Base-by-base conservation (phyloP, 2,113 vertebrate genomes). In the Collichthys lucidus region DNA sequence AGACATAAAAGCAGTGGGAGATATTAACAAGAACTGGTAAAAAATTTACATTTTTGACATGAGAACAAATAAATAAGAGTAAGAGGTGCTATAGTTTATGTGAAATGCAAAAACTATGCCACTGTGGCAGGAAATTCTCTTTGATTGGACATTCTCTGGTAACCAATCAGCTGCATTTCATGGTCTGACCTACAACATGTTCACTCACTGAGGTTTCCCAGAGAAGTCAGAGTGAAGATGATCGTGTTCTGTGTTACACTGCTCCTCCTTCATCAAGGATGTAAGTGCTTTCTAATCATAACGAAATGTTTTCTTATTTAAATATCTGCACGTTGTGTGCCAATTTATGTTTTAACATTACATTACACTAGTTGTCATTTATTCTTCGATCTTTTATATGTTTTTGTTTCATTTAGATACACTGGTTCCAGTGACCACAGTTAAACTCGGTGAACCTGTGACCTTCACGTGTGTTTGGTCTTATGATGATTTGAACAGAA, bases 111-210 rank as follows among this genome's bases (percentile, higher is more conserved):
- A 35, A 35, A 35, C 35, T 35, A 35, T 35, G 31, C 31, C 35
- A 8, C 7, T 35, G 35, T 35, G 19, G 8, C 62, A 75, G 64
- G 71, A 71, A 72, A 6, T 79, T 15, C 2, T 19, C 5, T 56
- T 20, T 50, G 20, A 20, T 44, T 35, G 10, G 55, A 1, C n/a
- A 16, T 9, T 47, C 49, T 77, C 22, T 59, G 15, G 63, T 29
- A 73, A 47, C 80, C 85, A 86, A 72, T 87, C 49, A 77, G 52
- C 44, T 22, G 4, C 42, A 40, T 24, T 40, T 60, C 15, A 14
- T 17, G 4, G 49, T 49, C 0, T 47, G 55, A 79, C 55, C 11
- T 4, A 35, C 14, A 47, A 14, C 50, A 50, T 35, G 42, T 53
- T 46, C 11, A 31, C 6, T 73, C 5, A 59, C 4, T 35, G 35